Percentiles rank a stretch among this genome's conserved stretches.
phyloP scores from a whole-genome alignment of 2,888 invertebrate genomes.

The Chymomyza procnemis region DNA sequence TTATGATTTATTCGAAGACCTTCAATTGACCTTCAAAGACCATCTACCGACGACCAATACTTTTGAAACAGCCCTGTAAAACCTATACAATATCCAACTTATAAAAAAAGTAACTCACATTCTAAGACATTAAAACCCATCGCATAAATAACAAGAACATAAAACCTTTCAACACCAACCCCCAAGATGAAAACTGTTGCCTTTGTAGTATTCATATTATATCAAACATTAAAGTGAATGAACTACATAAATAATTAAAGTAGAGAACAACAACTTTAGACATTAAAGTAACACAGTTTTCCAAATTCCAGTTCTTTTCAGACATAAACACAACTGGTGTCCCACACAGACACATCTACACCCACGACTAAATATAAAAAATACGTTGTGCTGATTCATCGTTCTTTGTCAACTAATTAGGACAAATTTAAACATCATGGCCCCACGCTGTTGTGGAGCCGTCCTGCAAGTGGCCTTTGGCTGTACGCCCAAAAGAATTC shows the following conservation, averaged over 20 bases:
- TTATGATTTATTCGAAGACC: too few species aligned
- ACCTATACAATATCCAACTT: too few species aligned
- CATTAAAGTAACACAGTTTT: not conserved
- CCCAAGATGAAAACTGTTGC: too few species aligned
- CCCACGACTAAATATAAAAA: not conserved
- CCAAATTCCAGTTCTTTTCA: not conserved
- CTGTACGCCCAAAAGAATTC: slow-evolving; percentile 46
- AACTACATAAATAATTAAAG: not conserved
- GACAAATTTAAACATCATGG: slow-evolving; percentile 75
- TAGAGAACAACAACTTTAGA: not conserved
- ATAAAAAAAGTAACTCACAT: too few species aligned
- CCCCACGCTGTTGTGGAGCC: slow-evolving; percentile 36
- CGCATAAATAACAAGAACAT: too few species aligned
- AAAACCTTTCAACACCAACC: too few species aligned
- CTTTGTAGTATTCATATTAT: too few species aligned
- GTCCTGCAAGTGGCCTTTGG: slow-evolving; percentile 35
- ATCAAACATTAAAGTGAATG: too few species aligned
- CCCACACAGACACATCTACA: not conserved
- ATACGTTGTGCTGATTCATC: slow-evolving; percentile 62
- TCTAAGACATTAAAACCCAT: too few species aligned
- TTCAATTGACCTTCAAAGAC: too few species aligned
- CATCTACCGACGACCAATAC: too few species aligned
- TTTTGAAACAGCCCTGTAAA: too few species aligned
- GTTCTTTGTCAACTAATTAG: slow-evolving; percentile 77
- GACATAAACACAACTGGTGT: not conserved